Evolutionary conservation across 2,797 vertebrate genomes (phyloP), one percentile per base, ranked within the genome.

Genomic region (Pantherophis alleghaniensis): DNA sequence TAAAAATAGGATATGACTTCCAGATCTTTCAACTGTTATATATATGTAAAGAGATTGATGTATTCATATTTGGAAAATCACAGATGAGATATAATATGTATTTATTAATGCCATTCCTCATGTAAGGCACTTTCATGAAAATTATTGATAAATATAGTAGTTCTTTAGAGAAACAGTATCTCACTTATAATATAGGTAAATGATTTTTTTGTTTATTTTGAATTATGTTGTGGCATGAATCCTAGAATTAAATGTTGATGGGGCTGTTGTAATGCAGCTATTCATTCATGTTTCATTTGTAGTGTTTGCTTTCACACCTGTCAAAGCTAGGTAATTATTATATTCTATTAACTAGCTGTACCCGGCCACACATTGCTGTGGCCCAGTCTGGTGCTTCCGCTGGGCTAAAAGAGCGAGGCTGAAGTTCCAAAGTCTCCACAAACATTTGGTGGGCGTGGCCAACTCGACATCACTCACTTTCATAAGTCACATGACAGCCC

Each of bases 311-410:
- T 95, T 94, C 57, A 86, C 92, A 56, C 1, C 7, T 94, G 59
- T 95, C 91, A 93, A 28, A 92, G 66, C 63, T 12, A 87, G 1
- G 4, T 88, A 55, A 94, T 93, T 94, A 90, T 47, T 94, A 90
- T 53, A 94, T 22, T 42, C 56, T 20, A 89, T 66, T 91, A 90
- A 42, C 37, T 42, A 42, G 37, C 37, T 42, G 37, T 42, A 42
- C 37, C 37, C 37, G 37, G 37, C 37, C 37, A 42, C 37, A 42
- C 37, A 3, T 42, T 42, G 37, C 37, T 42, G 37, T 42, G 37
- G 37, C 37, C 37, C 37, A 42, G 37, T 42, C 37, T 42, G 37
- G 37, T 42, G 37, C 37, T 42, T 42, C 37, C 2, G 37, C 37
- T 42, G 37, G 37, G 37, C 37, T 42, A 42, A 42, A 42, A 42